A percentile compares a stretch with the other conserved stretches of the same genome.
These are phyloP conservation scores for Belgica antarctica DNA, from an alignment of 2,888 invertebrate species.

Conservation along the genomic window DNA sequence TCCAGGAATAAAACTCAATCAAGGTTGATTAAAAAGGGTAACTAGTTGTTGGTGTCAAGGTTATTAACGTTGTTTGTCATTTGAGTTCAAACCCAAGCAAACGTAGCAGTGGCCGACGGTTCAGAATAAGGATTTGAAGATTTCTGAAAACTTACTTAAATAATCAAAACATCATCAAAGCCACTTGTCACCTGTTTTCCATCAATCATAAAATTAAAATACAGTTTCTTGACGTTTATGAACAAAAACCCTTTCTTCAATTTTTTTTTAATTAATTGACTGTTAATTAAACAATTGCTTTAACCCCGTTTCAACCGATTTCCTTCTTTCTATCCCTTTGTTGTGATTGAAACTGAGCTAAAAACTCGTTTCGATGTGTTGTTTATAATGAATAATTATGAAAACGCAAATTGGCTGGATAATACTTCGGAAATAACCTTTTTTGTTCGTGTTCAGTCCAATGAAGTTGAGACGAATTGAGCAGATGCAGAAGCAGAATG, in stretches of 20 bases:
- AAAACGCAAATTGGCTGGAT: constrained; percentile 32
- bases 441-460: constrained; percentile 9
- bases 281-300: constrained; percentile 31
- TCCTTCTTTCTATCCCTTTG: not conserved
- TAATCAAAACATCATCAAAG: no score
- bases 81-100: no score
- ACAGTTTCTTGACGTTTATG: not conserved
- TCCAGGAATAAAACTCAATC: no score
- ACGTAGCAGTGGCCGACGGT: no score
- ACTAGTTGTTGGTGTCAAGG: no score
- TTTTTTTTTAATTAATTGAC: constrained; percentile 31
- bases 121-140: no score
- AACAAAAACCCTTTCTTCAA: not conserved
- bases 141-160: no score
- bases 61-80: no score
- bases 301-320: not conserved
- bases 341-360: constrained; percentile 1
- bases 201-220: no score
- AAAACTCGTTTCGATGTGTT: constrained; percentile 1
- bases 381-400: not conserved
- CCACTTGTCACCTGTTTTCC: no score
- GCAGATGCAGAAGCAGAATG: constrained; percentile 41
- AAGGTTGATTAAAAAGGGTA: no score
- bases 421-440: not conserved
- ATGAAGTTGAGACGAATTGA: constrained; percentile 9